These are phyloP conservation scores for Oligia strigilis DNA, from an alignment of 2,888 invertebrate species.

Conservation along the genomic window DNA sequence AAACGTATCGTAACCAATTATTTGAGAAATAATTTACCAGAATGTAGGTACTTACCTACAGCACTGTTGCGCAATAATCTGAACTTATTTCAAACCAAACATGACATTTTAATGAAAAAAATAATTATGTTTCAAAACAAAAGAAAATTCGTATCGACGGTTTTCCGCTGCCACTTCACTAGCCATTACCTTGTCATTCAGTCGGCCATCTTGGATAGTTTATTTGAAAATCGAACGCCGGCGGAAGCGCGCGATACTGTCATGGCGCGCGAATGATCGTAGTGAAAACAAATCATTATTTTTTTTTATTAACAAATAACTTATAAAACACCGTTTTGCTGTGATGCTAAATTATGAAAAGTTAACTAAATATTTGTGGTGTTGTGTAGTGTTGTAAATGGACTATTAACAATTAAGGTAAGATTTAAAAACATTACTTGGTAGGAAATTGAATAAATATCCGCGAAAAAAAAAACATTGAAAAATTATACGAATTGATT, in stretches of 20 bases:
- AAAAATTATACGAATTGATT: not conserved
- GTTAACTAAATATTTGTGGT: constrained; percentile 35
- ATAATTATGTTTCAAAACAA: constrained; percentile 17
- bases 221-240: constrained; percentile 87
- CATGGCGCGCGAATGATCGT: constrained; percentile 67
- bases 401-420: constrained; percentile 49
- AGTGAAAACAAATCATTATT: constrained; percentile 31
- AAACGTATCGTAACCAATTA: too few species aligned
- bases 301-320: constrained; percentile 4
- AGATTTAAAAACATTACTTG: constrained; percentile 26
- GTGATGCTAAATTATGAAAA: constrained; percentile 16
- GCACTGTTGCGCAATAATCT: not conserved
- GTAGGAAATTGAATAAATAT: not conserved
- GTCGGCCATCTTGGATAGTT: constrained; percentile 86
- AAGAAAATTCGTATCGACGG: constrained; percentile 68
- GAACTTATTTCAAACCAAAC: not conserved
- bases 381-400: constrained; percentile 55
- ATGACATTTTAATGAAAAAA: not conserved
- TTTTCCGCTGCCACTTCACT: constrained; percentile 73
- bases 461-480: not conserved
- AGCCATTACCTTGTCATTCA: constrained; percentile 77
- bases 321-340: not conserved
- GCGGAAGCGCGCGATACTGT: constrained; percentile 79
- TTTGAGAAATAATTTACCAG: not conserved
- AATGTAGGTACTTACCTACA: not conserved